Evolutionary conservation across 1,140 invertebrate species (phyloP), one percentile per base, ranked within the genome.

Genomic region (Drosophila sucinea): DNA sequence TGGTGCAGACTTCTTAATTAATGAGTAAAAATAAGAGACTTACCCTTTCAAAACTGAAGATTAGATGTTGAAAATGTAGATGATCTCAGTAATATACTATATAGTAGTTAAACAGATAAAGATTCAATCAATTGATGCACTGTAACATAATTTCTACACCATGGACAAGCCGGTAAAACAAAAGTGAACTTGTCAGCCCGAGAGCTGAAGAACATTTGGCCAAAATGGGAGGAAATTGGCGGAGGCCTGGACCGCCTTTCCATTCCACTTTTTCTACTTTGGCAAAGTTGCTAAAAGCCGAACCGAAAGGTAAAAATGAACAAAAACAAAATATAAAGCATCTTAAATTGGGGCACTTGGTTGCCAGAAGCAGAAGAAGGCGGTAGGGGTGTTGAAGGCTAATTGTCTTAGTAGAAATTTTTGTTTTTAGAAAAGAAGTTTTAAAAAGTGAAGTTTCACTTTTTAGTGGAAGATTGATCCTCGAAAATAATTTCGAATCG

Each of bases 151-250:
- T 27, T 25, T 33, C 8, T 33, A 33, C 25, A 60, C 70, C 41
- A 33, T 40, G 38, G 10, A 55, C 23, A 38, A 38, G 55, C 63
- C 67, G 62, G 65, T 60, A 73, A 70, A 38, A 47, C 60, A 64
- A 38, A 75, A 62, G 54, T 77, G 82, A 86, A 87, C 83, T 76
- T 87, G 79, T 87, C 83, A 65, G 73, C 70, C 73, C 76, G 76
- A 87, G 62, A 80, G 83, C 77, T 83, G 72, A 82, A 82, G 79
- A 86, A 86, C 83, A 87, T 86, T 86, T 86, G 83, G 79, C 76
- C 74, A 63, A 57, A 61, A 35, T 10, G 38, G 40, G 30, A 67
- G 41, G 51, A 68, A 68, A 65, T 66, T 60, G 40, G 65, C 25
- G 72, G 40, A 23, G 23, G 23, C 23, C 56, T 67, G 69, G 65